Base-by-base conservation (phyloP, 1,140 invertebrate species). In the Latrodectus geometricus region DNA sequence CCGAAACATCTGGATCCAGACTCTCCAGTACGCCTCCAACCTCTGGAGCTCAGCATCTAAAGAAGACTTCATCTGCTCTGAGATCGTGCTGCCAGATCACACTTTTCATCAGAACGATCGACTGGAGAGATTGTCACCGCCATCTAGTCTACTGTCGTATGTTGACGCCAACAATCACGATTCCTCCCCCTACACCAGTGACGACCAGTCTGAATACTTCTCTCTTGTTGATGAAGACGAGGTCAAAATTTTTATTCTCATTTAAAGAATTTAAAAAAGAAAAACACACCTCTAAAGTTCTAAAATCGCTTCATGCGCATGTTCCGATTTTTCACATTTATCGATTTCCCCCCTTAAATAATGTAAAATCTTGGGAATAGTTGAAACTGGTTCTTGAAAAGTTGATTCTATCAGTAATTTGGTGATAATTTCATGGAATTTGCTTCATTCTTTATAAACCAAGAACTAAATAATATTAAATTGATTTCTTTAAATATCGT, bases 1-100 rank as follows among this genome's bases (percentile, higher is more conserved):
- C 75, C 93, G 97, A 88, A 94, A 94, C 61, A 97, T 96, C 90
- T 99, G 97, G 97, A 94, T 99, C 90, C 94, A 95, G 56, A 96
- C 97, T 12, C 93, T 98, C 11, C 75, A 86, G 8, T 79, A 79
- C 17, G 84, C 84, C 54, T 70, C 84, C 20, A 86, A 86, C 54
- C 54, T 86, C 3, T 86, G 84, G 84, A 79, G 76, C 23, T 86
- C 84, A 2, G 84, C 65, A 35, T 86, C 76, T 0, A 86, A 79
- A 20, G 76, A 86, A 65, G 84, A 86, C 61, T 86, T 86, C 50
- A 72, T 73, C 17, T 76, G 72, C 35, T 72, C 35, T 12, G 84
- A 86, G 17, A 86, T 86, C 15, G 76, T 86, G 9, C 54, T 86
- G 1, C 84, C 84, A 0, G 84, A 86, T 49, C 84, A 86, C 48